A percentile compares a stretch with the other conserved stretches of the same genome.
Evolutionary conservation across 2,113 vertebrate genomes (phyloP).

Genomic region (Chascanopsetta lugubris): DNA sequence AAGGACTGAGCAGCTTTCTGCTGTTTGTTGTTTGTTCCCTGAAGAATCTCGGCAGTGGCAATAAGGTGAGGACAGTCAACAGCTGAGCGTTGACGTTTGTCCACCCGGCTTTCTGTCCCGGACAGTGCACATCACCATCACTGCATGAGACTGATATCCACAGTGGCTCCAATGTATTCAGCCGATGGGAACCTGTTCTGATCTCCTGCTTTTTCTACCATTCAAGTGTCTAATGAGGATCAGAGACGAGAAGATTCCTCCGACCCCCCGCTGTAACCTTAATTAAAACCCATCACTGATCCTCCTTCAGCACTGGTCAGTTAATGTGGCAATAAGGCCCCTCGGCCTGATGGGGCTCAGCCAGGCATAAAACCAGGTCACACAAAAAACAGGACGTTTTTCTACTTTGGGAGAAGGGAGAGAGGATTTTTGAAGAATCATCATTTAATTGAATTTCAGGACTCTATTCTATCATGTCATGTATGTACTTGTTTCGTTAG

Average conservation of each 20-base stretch:
- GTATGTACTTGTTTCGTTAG: too few relatives aligned
- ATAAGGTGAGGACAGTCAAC: slow-evolving; percentile 4
- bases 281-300: slow-evolving; percentile 63
- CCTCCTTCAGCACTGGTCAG: slow-evolving; percentile 17
- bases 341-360: slow-evolving; percentile 18
- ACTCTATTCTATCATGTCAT: not conserved
- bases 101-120: not conserved
- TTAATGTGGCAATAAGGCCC: slow-evolving; percentile 18
- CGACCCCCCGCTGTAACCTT: slow-evolving; percentile 47
- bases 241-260: slow-evolving; percentile 17
- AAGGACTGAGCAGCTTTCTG: not conserved
- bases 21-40: slow-evolving; percentile 25
- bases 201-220: slow-evolving; percentile 36
- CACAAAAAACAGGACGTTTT: slow-evolving; percentile 9
- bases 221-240: slow-evolving; percentile 48
- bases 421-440: not conserved
- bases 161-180: too few relatives aligned
- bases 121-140: not conserved
- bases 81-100: not conserved
- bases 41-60: not conserved
- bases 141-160: too few relatives aligned
- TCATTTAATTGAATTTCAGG: not conserved
- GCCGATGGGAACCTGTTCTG: not conserved
- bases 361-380: slow-evolving; percentile 7
- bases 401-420: slow-evolving; percentile 1